phyloP scores from a whole-genome alignment of 2,888 invertebrate genomes.

The Leucophenga montana region DNA sequence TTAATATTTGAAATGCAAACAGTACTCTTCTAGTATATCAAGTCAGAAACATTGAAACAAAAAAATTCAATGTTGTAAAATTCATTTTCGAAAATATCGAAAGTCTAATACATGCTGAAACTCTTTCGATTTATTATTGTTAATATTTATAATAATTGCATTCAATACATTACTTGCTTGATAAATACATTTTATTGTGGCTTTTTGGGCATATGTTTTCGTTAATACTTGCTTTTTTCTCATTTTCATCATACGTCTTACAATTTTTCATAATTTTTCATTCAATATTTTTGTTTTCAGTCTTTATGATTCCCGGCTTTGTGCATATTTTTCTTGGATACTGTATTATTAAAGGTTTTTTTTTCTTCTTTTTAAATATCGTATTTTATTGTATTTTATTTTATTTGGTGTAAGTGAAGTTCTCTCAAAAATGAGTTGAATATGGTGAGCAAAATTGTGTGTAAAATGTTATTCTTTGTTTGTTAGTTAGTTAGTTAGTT shows the following conservation, averaged over 20 bases:
- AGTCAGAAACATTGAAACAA: no score
- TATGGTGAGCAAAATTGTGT: constrained; percentile 16
- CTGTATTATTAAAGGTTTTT: constrained; percentile 6
- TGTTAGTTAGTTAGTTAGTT: background rate
- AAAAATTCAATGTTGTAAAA: no score
- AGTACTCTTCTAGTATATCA: no score
- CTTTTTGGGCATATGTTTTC: constrained; percentile 21
- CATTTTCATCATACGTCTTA: constrained; percentile 27
- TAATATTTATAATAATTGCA: no score
- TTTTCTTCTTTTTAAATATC: background rate
- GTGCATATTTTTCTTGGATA: constrained; percentile 56
- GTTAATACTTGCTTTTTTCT: constrained; percentile 33
- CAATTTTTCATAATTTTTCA: constrained; percentile 15
- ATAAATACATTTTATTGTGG: constrained; percentile 8
- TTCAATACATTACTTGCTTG: background rate
- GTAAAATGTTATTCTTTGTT: background rate
- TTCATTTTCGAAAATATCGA: no score
- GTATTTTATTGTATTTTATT: background rate
- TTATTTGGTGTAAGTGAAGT: background rate
- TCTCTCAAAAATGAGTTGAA: background rate
- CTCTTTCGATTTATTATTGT: no score
- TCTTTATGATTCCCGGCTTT: constrained; percentile 71
- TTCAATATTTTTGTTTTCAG: constrained; percentile 54
- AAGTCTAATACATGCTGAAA: no score
- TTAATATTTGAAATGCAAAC: no score